These are phyloP conservation scores for Turdus rufiventris DNA, from an alignment of 2,113 vertebrate species.

Conservation along the genomic window DNA sequence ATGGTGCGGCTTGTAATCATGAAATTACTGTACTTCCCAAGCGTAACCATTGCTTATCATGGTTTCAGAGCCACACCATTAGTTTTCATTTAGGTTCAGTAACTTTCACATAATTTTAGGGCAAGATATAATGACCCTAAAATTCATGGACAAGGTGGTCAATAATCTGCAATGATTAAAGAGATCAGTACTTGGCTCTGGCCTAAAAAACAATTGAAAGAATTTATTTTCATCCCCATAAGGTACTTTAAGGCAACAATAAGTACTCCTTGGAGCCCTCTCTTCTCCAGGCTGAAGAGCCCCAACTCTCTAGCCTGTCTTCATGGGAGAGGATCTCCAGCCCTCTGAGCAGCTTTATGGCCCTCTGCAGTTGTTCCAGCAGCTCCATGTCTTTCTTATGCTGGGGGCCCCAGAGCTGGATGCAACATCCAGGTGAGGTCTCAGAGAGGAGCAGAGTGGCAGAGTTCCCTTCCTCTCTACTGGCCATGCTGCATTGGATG, in stretches of 20 bases:
- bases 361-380: background rate
- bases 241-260: background rate
- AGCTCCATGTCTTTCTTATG: background rate
- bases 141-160: background rate
- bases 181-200: background rate
- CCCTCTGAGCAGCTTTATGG: background rate
- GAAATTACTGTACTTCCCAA: too few species aligned
- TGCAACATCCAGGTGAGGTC: background rate
- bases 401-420: background rate
- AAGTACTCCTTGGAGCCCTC: background rate
- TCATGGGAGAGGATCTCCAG: background rate
- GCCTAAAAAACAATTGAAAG: background rate
- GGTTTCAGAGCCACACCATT: background rate
- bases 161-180: background rate
- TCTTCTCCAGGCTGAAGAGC: background rate
- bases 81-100: background rate
- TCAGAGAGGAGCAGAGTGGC: background rate
- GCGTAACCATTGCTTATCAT: background rate
- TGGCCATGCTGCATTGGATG: accelerated
- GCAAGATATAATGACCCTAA: background rate
- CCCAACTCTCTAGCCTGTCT: background rate
- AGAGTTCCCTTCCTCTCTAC: background rate
- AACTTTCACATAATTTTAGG: background rate
- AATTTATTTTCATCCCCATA: background rate
- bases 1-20: too few species aligned